phyloP scores from a whole-genome alignment of 2,113 vertebrate genomes.

The Nymphicus hollandicus region DNA sequence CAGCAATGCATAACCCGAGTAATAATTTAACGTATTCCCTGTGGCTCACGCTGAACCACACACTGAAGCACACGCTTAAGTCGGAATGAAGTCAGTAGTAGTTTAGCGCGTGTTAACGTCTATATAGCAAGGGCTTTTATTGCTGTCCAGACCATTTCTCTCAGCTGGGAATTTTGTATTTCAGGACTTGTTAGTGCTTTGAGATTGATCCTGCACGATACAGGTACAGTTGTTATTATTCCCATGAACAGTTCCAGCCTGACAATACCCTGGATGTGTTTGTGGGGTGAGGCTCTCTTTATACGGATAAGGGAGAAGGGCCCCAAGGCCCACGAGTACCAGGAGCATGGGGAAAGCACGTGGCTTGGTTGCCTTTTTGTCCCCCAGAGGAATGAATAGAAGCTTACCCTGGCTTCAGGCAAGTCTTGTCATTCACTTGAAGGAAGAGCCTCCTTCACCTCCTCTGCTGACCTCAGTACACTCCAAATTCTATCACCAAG shows the following conservation, averaged over 20 bases:
- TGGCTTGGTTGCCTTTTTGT: too few relatives aligned
- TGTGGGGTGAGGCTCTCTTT: neutral
- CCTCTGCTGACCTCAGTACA: neutral
- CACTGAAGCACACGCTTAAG: neutral
- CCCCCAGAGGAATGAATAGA: neutral
- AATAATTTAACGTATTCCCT: neutral
- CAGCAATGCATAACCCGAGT: neutral
- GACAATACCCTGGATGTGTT: fast-evolving
- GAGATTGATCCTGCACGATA: neutral
- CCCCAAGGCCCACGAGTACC: fast-evolving
- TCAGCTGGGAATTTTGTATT: neutral
- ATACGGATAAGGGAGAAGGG: neutral
- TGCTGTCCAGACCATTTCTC: neutral
- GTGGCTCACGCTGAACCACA: neutral
- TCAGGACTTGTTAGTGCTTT: neutral
- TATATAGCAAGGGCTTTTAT: neutral
- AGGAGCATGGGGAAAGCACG: fast-evolving
- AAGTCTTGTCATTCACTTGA: fast-evolving
- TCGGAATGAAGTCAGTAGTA: neutral
- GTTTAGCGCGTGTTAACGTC: neutral
- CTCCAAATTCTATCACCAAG: neutral
- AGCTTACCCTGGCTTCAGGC: neutral
- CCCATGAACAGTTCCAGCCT: neutral
- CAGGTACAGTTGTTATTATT: fast-evolving
- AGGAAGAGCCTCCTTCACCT: neutral